A percentile compares a stretch with the other conserved stretches of the same genome.
Conservation (phyloP, 2,113 vertebrate genomes). For the Oxyura jamaicensis region DNA sequence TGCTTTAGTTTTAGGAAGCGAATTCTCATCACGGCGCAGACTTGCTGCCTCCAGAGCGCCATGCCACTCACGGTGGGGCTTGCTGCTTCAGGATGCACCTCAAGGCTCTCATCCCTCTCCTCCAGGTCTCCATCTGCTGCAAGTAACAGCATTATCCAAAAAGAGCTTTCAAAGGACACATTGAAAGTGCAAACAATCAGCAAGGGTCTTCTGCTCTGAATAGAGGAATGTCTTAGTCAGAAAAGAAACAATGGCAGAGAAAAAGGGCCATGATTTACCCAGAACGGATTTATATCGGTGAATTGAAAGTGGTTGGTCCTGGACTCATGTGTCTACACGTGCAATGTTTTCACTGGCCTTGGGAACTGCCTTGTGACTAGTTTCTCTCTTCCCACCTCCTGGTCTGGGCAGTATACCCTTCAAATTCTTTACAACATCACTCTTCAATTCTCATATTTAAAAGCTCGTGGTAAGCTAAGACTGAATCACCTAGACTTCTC, state of each 20-base stretch:
- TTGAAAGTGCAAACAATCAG: not conserved
- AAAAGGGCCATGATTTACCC: not conserved
- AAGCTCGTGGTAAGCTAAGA: not conserved
- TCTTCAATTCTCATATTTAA: not conserved
- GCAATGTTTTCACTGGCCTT: not conserved
- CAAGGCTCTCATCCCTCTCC: conserved; percentile 74
- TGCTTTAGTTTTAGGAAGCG: conserved; percentile 86
- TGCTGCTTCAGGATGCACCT: conserved; percentile 63
- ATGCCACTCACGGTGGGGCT: conserved; percentile 38
- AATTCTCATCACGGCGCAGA: conserved; percentile 82
- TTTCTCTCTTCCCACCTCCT: not conserved
- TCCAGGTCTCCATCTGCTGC: conserved; percentile 68
- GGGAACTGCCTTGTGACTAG: not conserved
- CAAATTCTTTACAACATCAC: not conserved
- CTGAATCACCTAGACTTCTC: not conserved
- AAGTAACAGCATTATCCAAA: conserved; percentile 78
- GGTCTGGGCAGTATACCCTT: not conserved
- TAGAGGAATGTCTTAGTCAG: not conserved
- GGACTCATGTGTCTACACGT: not conserved
- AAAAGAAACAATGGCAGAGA: not conserved
- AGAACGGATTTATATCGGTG: not conserved
- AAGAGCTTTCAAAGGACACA: not conserved
- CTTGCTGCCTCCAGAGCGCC: conserved; percentile 90
- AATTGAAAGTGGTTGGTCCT: not conserved
- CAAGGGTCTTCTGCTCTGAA: not conserved